phyloP scores from a whole-genome alignment of 2,797 vertebrate species.

The Rhyacichthys aspro region DNA sequence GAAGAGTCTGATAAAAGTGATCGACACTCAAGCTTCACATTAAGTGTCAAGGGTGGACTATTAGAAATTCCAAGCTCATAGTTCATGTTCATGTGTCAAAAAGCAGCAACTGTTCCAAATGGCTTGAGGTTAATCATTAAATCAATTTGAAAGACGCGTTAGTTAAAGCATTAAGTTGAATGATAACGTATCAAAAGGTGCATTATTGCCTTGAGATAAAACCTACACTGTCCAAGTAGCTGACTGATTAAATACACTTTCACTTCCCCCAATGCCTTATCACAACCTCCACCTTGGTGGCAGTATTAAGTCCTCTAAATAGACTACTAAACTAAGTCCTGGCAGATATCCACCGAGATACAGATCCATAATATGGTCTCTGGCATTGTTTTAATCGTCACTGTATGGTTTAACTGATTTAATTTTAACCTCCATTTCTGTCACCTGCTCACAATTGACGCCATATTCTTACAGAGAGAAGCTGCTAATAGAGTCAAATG shows the following conservation, averaged over 20 bases:
- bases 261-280: neutral
- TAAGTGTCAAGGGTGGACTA: too few relatives aligned
- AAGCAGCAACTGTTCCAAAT: conserved; percentile 7
- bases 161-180: neutral
- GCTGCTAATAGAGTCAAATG: neutral
- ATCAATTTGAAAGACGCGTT: neutral
- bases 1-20: neutral
- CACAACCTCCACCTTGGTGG: conserved; percentile 22
- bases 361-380: too few relatives aligned
- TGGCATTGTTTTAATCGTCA: neutral
- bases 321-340: neutral
- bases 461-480: neutral
- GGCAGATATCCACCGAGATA: neutral
- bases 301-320: neutral
- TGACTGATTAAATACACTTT: conserved; percentile 5
- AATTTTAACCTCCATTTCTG: too few relatives aligned
- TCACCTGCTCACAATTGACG: too few relatives aligned
- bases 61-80: neutral
- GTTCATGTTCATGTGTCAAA: neutral
- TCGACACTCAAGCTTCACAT: too few relatives aligned
- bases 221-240: neutral
- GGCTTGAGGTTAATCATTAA: conserved; percentile 6
- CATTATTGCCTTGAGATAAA: neutral
- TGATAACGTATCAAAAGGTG: neutral
- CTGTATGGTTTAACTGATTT: too few relatives aligned